These are phyloP conservation scores for Colossoma macropomum DNA, from an alignment of 2,113 vertebrate genomes.

Conservation along the genomic window DNA sequence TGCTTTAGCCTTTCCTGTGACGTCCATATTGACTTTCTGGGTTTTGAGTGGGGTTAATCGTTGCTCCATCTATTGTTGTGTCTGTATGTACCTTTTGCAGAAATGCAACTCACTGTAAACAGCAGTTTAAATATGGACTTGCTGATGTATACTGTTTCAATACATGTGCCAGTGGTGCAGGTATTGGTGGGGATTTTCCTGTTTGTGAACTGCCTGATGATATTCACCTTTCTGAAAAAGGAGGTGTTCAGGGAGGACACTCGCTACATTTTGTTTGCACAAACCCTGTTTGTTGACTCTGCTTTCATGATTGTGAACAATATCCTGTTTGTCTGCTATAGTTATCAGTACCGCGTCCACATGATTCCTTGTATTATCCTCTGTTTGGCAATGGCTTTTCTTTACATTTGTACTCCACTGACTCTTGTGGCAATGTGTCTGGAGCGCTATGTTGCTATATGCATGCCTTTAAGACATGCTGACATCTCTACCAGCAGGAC, in stretches of 20 bases:
- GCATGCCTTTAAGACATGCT: conserved; percentile 34
- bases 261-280: conserved; percentile 58
- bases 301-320: neutral
- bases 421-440: neutral
- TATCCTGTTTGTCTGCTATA: neutral
- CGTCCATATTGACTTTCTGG: neutral
- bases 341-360: neutral
- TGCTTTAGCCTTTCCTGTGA: too few relatives aligned
- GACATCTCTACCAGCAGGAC: neutral
- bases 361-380: neutral
- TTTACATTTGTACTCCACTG: neutral
- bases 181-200: conserved; percentile 43
- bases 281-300: conserved; percentile 56
- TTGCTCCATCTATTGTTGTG: neutral
- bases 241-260: conserved; percentile 39
- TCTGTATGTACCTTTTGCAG: neutral
- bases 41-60: neutral
- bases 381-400: neutral
- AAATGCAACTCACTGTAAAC: neutral
- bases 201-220: conserved; percentile 49
- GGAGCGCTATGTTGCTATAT: neutral
- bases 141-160: too few relatives aligned
- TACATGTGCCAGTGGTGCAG: conserved; percentile 6
- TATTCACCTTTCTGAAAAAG: conserved; percentile 54
- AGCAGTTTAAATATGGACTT: neutral